Evolutionary conservation across 2,888 invertebrate genomes (phyloP), one percentile per base, ranked within the genome.

Genomic region (Eudasyphora cyanicolor): DNA sequence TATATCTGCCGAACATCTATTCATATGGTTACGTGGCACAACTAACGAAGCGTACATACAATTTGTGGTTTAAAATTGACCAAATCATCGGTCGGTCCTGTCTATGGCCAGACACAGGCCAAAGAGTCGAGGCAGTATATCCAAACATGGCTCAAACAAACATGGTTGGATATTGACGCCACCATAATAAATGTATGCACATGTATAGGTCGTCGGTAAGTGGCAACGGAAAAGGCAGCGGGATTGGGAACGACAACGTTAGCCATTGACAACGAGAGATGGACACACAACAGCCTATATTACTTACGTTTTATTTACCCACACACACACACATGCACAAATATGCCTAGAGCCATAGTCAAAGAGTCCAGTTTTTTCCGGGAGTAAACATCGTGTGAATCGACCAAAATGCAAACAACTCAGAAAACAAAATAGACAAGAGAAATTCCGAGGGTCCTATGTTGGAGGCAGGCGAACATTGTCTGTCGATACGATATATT

Each of bases 51-150:
- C 86, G 86, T 87, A 82, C 87, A 86, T 80, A 87, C 86, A 17
- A 88, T 87, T 89, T 89, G 89, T 86, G 89, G 89, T 88, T 87
- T 85, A 82, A 88, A 88, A 88, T 87, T 87, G 88, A 86, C 86
- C 86, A 84, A 86, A 86, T 86, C 86, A 85, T 83, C 82, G 82
- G 78, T 83, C 82, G 82, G 78, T 79, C 82, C 85, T 79, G 74
- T 84, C 71, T 69, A 75, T 69, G 12, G 21, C 57, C 60, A 57
- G 12, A n/a, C 27, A 8, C 57, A 8, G 29, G 17, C 60, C 60
- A 8, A n/a, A 32, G 60, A 29, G n/a, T n/a, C n/a, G 60, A 60
- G 60, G 32, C 29, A 24, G 27, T n/a, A 27, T 14, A 54, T 12
- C 54, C 19, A 54, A n/a, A 54, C 54, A n/a, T 27, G 27, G 27